phyloP scores from a whole-genome alignment of 1,140 invertebrate genomes.

The Camponotus floridanus region DNA sequence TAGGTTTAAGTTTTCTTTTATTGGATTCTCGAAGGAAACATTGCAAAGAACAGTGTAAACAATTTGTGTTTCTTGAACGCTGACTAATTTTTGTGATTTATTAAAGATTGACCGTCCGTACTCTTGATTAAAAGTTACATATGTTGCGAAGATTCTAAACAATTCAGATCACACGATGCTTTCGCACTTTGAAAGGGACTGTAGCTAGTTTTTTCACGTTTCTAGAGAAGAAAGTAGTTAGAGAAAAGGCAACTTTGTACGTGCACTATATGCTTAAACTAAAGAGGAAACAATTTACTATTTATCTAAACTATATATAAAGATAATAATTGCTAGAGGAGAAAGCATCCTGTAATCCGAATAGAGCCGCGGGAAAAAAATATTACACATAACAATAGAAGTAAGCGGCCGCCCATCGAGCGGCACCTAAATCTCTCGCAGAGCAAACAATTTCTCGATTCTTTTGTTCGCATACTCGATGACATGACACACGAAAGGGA shows the following conservation, averaged over 20 bases:
- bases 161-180: conserved; percentile 49
- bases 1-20: neutral
- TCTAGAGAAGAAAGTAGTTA: conserved; percentile 44
- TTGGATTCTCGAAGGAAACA: neutral
- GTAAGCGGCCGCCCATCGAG: conserved; percentile 12
- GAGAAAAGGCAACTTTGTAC: conserved; percentile 10
- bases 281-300: neutral
- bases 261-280: conserved; percentile 25
- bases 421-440: conserved; percentile 21
- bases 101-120: neutral
- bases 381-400: neutral
- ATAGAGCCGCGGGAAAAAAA: neutral
- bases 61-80: neutral
- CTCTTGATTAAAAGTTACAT: too few species aligned
- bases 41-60: neutral
- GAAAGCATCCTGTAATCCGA: neutral
- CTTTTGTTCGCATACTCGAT: neutral
- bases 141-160: neutral
- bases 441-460: conserved; percentile 26
- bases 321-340: neutral
- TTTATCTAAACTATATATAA: neutral
- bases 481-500: neutral
- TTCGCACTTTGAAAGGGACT: conserved; percentile 4
- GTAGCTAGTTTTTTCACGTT: conserved; percentile 55
- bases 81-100: conserved; percentile 33